These are phyloP conservation scores for Apogon hyalosoma DNA, from an alignment of 2,797 vertebrate genomes.

Conservation along the genomic window DNA sequence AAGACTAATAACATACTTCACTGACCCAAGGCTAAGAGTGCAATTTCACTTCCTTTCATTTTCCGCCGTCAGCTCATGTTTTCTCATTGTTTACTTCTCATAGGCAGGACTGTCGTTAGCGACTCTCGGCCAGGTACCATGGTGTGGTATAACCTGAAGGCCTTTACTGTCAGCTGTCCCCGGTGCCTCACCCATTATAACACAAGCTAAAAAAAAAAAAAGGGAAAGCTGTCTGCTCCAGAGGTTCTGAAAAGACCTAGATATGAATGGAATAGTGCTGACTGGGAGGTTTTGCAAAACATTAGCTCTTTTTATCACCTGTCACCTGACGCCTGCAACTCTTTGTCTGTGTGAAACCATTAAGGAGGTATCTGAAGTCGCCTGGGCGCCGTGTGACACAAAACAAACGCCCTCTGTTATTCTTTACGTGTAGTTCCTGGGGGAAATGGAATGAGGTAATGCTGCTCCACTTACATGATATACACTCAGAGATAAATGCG, in stretches of 20 bases:
- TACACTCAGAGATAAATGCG: slow-evolving; percentile 24
- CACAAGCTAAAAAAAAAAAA: slow-evolving; percentile 18
- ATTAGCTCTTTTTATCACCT: slow-evolving; percentile 62
- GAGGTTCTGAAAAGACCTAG: slow-evolving; percentile 34
- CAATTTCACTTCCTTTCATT: slow-evolving; percentile 26
- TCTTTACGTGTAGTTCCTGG: slow-evolving; percentile 61
- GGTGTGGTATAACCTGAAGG: slow-evolving; percentile 34
- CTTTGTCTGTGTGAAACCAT: slow-evolving; percentile 63
- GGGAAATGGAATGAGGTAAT: slow-evolving; percentile 75
- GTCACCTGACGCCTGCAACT: slow-evolving; percentile 67
- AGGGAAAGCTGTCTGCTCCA: slow-evolving; percentile 24
- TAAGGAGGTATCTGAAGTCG: slow-evolving; percentile 57
- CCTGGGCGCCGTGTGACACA: slow-evolving; percentile 58
- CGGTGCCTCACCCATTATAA: slow-evolving; percentile 28
- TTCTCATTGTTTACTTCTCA: slow-evolving; percentile 7
- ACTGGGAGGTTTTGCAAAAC: slow-evolving; percentile 60
- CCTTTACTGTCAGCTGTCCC: slow-evolving; percentile 40
- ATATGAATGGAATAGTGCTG: slow-evolving; percentile 68
- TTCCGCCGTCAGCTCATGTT: neutral
- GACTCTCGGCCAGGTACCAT: slow-evolving; percentile 11
- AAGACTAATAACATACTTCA: slow-evolving; percentile 34
- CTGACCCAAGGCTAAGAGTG: neutral
- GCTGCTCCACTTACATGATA: slow-evolving; percentile 68
- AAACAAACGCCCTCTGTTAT: slow-evolving; percentile 72
- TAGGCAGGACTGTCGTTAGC: neutral